Evolutionary conservation across 2,113 vertebrate species (phyloP).

Genomic region (Nesoenas mayeri): DNA sequence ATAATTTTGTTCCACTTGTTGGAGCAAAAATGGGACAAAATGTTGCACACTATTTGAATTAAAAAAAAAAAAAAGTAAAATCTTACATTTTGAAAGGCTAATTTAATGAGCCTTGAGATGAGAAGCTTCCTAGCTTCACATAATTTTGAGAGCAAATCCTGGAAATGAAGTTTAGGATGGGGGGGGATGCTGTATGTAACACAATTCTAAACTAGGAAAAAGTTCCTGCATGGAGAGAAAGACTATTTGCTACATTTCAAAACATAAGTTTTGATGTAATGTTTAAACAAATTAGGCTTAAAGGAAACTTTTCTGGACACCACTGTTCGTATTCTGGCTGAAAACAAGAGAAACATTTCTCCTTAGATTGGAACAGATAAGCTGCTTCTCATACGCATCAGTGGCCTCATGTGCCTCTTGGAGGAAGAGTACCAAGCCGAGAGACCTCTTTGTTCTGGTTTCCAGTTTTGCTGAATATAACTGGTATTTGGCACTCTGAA

Average conservation of each 20-base stretch:
- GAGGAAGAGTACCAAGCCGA: conserved; percentile 16
- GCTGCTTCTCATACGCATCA: conserved; percentile 12
- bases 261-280: not conserved
- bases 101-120: not conserved
- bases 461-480: not conserved
- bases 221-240: not conserved
- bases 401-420: conserved; percentile 33
- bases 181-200: not conserved
- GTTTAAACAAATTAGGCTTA: not conserved
- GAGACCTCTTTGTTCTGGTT: conserved; percentile 54
- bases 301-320: not conserved
- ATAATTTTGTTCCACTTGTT: not conserved
- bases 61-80: not conserved
- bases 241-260: not conserved
- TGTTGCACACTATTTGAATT: not conserved
- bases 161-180: not conserved
- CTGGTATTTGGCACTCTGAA: not conserved
- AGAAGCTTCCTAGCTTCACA: not conserved
- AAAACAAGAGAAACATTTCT: conserved; percentile 18
- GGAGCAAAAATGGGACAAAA: not conserved
- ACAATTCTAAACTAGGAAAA: not conserved
- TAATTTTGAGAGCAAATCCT: not conserved
- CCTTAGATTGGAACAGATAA: conserved; percentile 21
- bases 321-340: not conserved
- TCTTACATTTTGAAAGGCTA: not conserved